These are phyloP conservation scores for Luehdorfia chinensis DNA, from an alignment of 1,140 invertebrate species.

Conservation along the genomic window DNA sequence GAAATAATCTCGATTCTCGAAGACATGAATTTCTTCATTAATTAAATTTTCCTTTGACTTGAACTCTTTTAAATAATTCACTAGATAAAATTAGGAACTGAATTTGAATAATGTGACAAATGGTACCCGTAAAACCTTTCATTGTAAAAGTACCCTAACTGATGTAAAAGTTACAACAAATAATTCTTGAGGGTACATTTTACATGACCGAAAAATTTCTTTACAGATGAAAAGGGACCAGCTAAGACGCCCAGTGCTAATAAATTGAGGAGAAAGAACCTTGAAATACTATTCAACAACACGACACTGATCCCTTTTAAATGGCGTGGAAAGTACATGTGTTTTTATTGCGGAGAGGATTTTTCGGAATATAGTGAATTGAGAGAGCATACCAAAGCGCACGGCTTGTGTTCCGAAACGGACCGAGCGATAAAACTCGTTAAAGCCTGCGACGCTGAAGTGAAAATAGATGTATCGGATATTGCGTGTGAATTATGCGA, in stretches of 20 bases:
- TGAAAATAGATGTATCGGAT: constrained; percentile 53
- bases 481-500: constrained; percentile 42
- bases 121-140: no score
- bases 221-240: constrained; percentile 51
- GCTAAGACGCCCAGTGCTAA: constrained; percentile 19
- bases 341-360: constrained; percentile 44
- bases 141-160: constrained; percentile 2
- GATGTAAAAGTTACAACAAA: constrained; percentile 19
- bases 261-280: constrained; percentile 24
- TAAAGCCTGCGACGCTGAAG: constrained; percentile 29
- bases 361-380: constrained; percentile 27
- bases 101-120: no score
- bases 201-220: constrained; percentile 36
- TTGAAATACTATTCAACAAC: constrained; percentile 50
- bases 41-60: no score
- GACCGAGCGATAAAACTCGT: constrained; percentile 34
- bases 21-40: no score
- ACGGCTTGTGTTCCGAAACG: constrained; percentile 29
- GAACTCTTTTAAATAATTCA: no score
- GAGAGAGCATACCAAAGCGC: constrained; percentile 40
- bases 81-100: no score
- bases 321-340: constrained; percentile 43
- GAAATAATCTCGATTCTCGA: no score
- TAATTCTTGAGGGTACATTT: constrained; percentile 3
- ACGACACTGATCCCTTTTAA: constrained; percentile 55